Base-by-base conservation (phyloP, 2,113 vertebrate genomes). In the Lophochroa leadbeateri region DNA sequence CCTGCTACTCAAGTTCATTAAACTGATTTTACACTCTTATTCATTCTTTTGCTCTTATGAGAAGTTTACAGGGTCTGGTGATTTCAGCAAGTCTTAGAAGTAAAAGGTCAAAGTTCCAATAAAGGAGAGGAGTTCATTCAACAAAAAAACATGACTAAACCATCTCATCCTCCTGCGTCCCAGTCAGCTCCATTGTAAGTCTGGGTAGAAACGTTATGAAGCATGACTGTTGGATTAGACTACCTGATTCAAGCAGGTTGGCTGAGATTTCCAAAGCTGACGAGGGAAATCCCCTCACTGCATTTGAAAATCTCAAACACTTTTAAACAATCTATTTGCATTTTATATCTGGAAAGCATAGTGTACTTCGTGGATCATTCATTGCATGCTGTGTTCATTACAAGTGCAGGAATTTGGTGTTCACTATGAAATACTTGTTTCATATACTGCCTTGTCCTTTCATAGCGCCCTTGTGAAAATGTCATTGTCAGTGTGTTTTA, bases 211-310 rank as follows among this genome's bases (percentile, higher is more conserved):
- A 83, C 3, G 5, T 79, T 83, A 70, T 0, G 2, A 82, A 81
- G 41, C n/a, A 74, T 68, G 69, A 57, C 67, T 94, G 44, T 77
- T 71, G 52, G 35, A 70, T 88, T 70, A 92, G 25, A 57, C 39
- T 44, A 24, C 23, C 44, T 67, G 46, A 92, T 92, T 89, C 68
- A 47, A 78, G n/a, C 47, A 90, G 1, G 2, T 29, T 74, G 20
- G 24, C 21, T 85, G 39, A 94, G 29, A 79, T 82, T 86, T 95
- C 92, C 72, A 75, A 88, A 92, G 53, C 70, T 94, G 83, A 88
- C 52, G 65, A 86, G 88, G 94, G 85, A 96, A 97, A 96, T 94
- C 31, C 91, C 93, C 93, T 95, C 57, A 39, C 53, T 69, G 16
- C 50, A 12, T 74, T 92, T 88, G 68, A 47, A 96, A 95, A 82